A percentile compares a stretch with the other conserved stretches of the same genome.
Evolutionary conservation across 2,888 invertebrate genomes (phyloP).

Genomic region (Plebejus anna): DNA sequence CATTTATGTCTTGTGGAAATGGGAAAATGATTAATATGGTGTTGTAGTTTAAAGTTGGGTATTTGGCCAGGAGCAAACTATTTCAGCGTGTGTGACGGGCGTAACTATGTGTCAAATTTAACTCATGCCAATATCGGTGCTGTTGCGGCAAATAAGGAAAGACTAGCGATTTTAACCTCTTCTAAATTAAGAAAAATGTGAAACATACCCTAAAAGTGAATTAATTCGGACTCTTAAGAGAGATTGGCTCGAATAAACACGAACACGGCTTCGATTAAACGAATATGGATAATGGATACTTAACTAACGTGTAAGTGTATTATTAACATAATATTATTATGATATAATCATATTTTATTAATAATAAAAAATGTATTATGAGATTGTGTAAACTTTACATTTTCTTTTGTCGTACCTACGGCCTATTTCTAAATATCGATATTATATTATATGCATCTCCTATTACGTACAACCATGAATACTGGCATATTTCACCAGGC

Average conservation of each 20-base stretch:
- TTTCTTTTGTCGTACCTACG: constrained; percentile 4
- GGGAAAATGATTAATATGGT: background rate
- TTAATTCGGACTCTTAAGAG: background rate
- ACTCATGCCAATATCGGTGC: constrained; percentile 14
- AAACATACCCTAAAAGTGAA: background rate
- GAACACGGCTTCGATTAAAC: background rate
- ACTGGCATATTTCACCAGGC: background rate
- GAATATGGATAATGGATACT: constrained; percentile 1
- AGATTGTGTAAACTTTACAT: background rate
- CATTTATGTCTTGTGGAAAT: background rate
- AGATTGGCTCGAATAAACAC: background rate
- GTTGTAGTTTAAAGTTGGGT: background rate
- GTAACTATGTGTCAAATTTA: constrained; percentile 14
- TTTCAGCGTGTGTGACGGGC: background rate
- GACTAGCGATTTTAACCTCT: background rate
- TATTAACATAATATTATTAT: background rate
- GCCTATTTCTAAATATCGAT: background rate
- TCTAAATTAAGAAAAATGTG: background rate
- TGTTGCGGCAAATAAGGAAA: constrained; percentile 7
- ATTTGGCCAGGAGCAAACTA: background rate
- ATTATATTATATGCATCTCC: background rate
- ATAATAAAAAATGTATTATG: background rate
- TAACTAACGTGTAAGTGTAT: background rate
- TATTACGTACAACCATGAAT: background rate
- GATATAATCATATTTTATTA: background rate